A percentile compares a stretch with the other conserved stretches of the same genome.
These are phyloP conservation scores for Drosophila paracracens DNA, from an alignment of 2,888 invertebrate species.

Conservation along the genomic window DNA sequence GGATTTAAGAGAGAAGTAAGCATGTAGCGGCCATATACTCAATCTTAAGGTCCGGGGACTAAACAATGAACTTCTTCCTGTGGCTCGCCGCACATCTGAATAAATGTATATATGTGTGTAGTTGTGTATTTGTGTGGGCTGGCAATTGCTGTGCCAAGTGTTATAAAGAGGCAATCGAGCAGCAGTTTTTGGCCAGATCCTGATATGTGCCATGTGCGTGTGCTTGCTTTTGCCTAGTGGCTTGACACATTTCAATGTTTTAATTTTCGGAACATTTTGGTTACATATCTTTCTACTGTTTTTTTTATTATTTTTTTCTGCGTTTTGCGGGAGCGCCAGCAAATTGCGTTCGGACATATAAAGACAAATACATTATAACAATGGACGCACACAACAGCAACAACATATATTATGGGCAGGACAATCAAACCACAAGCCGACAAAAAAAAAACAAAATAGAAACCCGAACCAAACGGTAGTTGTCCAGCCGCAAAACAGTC, in stretches of 20 bases:
- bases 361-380: conserved; percentile 62
- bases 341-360: conserved; percentile 52
- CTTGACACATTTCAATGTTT: conserved; percentile 57
- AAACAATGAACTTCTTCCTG: conserved; percentile 72
- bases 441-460: conserved; percentile 45
- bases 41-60: conserved; percentile 13
- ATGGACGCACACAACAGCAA: conserved; percentile 40
- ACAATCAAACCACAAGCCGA: conserved; percentile 76
- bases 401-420: conserved; percentile 67
- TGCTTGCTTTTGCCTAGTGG: conserved; percentile 33
- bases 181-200: conserved; percentile 51
- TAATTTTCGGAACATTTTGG: conserved; percentile 64
- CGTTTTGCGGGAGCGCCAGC: conserved; percentile 27
- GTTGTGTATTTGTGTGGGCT: conserved; percentile 24
- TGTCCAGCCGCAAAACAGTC: conserved; percentile 66
- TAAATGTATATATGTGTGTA: conserved; percentile 3
- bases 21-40: conserved; percentile 9
- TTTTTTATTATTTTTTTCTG: not conserved
- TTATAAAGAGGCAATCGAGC: conserved; percentile 76
- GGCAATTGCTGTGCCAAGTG: conserved; percentile 60
- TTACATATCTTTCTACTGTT: conserved; percentile 45
- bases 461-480: conserved; percentile 43
- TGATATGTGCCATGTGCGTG: conserved; percentile 39
- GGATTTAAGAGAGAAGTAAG: not conserved
- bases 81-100: conserved; percentile 34